These are phyloP conservation scores for Seriola aureovittata DNA, from an alignment of 2,113 vertebrate genomes.

Conservation along the genomic window DNA sequence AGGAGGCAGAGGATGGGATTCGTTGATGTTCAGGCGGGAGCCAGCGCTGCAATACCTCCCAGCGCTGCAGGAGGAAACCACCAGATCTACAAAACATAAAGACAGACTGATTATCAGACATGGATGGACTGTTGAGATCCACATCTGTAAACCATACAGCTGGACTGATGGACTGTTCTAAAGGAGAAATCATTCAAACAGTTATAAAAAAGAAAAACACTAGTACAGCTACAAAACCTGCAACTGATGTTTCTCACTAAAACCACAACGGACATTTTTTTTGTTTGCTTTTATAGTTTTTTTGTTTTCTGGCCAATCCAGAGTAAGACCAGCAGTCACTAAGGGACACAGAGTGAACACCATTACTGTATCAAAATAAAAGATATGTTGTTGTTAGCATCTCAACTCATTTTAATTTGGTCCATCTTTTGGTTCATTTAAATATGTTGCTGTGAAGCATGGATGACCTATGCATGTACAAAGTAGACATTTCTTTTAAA, in stretches of 20 bases:
- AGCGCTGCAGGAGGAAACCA: conserved; percentile 83
- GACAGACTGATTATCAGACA: neutral
- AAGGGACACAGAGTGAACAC: neutral
- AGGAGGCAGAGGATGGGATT: conserved; percentile 96
- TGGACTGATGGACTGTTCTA: neutral
- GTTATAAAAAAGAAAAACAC: neutral
- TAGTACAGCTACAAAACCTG: neutral
- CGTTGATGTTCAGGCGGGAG: conserved; percentile 90
- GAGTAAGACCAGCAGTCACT: neutral
- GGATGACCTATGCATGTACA: neutral
- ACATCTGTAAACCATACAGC: neutral
- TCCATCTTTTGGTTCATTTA: neutral
- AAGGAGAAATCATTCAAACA: neutral
- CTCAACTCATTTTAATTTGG: neutral
- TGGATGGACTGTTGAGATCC: neutral
- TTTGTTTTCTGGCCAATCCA: no score
- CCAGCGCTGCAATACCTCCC: conserved; percentile 74
- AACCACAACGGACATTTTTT: neutral
- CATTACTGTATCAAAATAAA: neutral
- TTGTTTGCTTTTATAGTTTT: neutral
- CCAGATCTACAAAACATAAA: conserved; percentile 79
- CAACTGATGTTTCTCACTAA: neutral
- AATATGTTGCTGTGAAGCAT: neutral
- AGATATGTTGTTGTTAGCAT: neutral
- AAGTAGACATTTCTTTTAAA: neutral